These are phyloP conservation scores for Cataglyphis livida DNA, from an alignment of 2,888 invertebrate species.

Conservation along the genomic window DNA sequence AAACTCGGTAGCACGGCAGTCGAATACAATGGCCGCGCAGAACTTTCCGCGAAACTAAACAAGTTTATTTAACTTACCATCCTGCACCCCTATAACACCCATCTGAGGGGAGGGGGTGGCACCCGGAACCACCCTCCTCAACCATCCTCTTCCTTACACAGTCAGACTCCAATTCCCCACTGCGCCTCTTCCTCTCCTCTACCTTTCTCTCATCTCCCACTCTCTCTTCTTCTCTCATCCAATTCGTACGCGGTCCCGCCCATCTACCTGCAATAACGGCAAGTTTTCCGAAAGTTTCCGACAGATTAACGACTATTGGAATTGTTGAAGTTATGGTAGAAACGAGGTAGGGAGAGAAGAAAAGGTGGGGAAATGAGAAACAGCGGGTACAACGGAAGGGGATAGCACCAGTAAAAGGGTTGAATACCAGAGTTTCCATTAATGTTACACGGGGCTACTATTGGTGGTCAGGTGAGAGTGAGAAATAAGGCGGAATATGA, in stretches of 20 bases:
- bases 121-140: constrained; percentile 11
- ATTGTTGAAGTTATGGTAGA: constrained; percentile 81
- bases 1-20: constrained; percentile 79
- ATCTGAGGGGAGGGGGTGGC: constrained; percentile 35
- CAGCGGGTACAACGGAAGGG: constrained; percentile 39
- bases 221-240: constrained; percentile 57
- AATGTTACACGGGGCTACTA: constrained; percentile 50
- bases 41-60: constrained; percentile 84
- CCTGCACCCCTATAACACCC: constrained; percentile 67
- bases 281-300: constrained; percentile 81
- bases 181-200: constrained; percentile 28
- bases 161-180: constrained; percentile 45
- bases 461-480: constrained; percentile 48
- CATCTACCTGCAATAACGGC: constrained; percentile 80
- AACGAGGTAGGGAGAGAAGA: constrained; percentile 49
- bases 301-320: constrained; percentile 84
- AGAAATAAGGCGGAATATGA: constrained; percentile 57
- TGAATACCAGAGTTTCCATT: constrained; percentile 70
- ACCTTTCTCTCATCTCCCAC: constrained; percentile 45
- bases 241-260: constrained; percentile 64
- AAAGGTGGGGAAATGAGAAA: constrained; percentile 42
- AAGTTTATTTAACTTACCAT: constrained; percentile 85
- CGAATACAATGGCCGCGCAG: constrained; percentile 82
- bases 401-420: constrained; percentile 42
- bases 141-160: constrained; percentile 38